Base-by-base conservation (phyloP, 2,888 invertebrate genomes). In the Therioaphis trifolii region DNA sequence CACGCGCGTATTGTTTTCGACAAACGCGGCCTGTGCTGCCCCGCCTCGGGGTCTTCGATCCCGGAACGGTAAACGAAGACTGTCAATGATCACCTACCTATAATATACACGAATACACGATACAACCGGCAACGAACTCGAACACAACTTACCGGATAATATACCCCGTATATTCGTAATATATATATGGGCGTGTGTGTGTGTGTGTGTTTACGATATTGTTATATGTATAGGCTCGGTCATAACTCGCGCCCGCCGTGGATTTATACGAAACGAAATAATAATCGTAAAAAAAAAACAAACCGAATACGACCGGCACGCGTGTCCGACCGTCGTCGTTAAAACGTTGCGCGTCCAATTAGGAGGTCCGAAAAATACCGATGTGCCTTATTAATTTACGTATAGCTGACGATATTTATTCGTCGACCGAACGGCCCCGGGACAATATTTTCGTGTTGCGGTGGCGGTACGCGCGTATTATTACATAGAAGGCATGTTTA, bases 351-450 rank as follows among this genome's bases (percentile, higher is more conserved):
- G 61, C 43, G 7, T 76, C 61, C 75, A 76, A 76, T 76, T 76
- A 76, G 61, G 43, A 76, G 75, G n/a, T 27, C 43, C 58, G 4
- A 76, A 61, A 55, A 46, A 43, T 61, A 76, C 61, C 43, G n/a
- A 46, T 76, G 46, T 0, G 61, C 46, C 61, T 61, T 58, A 66
- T 35, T 77, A 77, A 77, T 77, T 77, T 66, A 66, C 77, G 52
- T 52, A n/a, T n/a, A 35, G 46, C 66, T 66, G 77, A 52, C 27
- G 66, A 66, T 77, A 66, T 77, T 77, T 77, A 77, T 77, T 77
- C 49, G 49, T 66, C 52, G 66, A 66, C 49, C 15, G 52, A 18
- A 49, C 66, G 52, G 77, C 77, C 77, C 66, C 63, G 29, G 77
- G 77, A 49, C 66, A 77, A 66, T 49, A 66, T 29, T 29, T 46